Conservation (phyloP, 2,113 vertebrate species). For the Pardalotus punctatus region DNA sequence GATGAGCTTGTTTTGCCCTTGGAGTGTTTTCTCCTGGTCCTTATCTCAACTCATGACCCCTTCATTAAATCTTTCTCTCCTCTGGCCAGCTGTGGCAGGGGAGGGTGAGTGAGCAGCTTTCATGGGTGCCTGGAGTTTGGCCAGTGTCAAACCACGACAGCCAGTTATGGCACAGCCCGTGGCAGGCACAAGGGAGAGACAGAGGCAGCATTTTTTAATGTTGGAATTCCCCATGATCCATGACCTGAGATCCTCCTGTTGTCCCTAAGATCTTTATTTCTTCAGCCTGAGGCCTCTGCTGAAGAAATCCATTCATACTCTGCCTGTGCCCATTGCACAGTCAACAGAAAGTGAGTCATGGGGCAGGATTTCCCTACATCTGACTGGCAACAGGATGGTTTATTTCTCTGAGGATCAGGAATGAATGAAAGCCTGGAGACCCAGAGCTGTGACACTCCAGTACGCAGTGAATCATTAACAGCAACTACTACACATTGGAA, state of each 20-base stretch:
- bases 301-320: background rate
- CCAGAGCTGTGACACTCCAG: background rate
- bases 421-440: background rate
- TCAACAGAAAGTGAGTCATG: background rate
- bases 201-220: background rate
- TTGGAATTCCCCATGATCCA: background rate
- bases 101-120: background rate
- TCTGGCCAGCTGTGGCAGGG: background rate
- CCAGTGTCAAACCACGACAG: background rate
- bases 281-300: background rate
- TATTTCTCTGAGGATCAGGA: constrained; percentile 9
- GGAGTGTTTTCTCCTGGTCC: background rate
- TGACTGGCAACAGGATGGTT: background rate
- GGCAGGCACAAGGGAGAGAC: background rate
- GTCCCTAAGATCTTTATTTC: background rate
- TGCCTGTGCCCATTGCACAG: background rate
- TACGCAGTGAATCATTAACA: background rate
- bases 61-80: background rate
- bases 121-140: background rate
- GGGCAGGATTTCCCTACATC: background rate
- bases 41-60: background rate
- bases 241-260: background rate
- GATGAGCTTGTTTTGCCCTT: background rate
- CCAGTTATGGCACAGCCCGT: background rate
- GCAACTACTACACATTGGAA: background rate